Conservation (phyloP, 2,797 vertebrate species). For the Babyrousa celebensis region DNA sequence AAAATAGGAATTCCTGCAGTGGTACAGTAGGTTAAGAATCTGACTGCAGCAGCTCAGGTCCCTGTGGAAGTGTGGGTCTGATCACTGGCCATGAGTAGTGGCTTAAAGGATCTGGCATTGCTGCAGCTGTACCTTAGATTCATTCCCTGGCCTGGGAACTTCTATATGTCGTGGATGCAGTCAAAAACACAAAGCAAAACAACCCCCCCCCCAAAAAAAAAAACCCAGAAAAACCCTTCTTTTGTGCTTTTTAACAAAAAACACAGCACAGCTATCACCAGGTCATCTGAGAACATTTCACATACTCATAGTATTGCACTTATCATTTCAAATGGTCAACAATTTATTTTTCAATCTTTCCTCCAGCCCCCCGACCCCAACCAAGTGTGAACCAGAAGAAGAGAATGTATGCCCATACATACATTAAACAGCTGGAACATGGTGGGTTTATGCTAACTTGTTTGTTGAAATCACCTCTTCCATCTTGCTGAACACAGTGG, state of each 20-base stretch:
- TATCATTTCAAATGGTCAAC: neutral
- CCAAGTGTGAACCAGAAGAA: neutral
- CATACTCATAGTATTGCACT: neutral
- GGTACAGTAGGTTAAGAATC: no score
- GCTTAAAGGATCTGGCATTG: no score
- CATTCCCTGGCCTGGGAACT: no score
- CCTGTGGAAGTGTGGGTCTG: no score
- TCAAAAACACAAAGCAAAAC: no score
- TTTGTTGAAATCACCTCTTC: conserved; percentile 25
- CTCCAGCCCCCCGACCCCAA: neutral
- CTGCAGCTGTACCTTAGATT: no score
- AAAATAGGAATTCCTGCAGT: neutral
- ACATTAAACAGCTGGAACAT: neutral
- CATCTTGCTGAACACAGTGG: conserved; percentile 32
- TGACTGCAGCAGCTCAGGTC: no score
- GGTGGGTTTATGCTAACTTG: neutral
- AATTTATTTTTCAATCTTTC: neutral
- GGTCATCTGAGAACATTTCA: neutral
- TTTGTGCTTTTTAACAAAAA: conserved; percentile 10
- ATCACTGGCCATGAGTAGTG: no score
- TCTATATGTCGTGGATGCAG: no score
- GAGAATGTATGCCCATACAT: no score
- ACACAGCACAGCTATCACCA: neutral
- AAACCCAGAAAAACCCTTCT: neutral
- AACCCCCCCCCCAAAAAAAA: no score